These are phyloP conservation scores for Orcinus orca DNA, from an alignment of 2,113 vertebrate genomes.

Conservation along the genomic window DNA sequence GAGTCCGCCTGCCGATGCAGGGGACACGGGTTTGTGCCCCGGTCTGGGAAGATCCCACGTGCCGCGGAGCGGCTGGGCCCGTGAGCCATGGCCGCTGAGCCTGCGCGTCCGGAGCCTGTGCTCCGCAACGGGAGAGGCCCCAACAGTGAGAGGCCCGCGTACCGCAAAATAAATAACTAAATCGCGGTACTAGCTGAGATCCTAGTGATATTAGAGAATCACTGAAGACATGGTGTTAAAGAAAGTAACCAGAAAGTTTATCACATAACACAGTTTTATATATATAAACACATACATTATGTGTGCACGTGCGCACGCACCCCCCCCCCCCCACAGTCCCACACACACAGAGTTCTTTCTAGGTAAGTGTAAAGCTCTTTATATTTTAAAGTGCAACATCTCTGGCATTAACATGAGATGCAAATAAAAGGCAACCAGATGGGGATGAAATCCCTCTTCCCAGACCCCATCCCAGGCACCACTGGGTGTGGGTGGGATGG, in stretches of 20 bases:
- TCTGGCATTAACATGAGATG: not conserved
- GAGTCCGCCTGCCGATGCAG: too few relatives aligned
- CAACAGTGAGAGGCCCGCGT: too few relatives aligned
- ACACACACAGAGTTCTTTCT: not conserved
- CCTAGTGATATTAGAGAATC: not conserved
- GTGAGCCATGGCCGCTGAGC: too few relatives aligned
- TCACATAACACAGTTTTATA: not conserved
- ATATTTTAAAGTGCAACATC: not conserved
- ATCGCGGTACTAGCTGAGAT: not conserved
- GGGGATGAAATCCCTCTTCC: not conserved
- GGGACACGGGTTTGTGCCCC: too few relatives aligned
- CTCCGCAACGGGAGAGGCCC: too few relatives aligned
- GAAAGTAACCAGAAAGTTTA: not conserved
- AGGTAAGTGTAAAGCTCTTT: not conserved
- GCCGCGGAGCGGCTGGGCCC: too few relatives aligned
- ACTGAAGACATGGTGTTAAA: not conserved
- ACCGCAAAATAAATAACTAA: too few relatives aligned
- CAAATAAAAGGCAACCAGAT: not conserved
- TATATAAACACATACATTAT: not conserved
- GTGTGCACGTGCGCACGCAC: rapidly evolving
- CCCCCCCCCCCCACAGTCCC: rapidly evolving
- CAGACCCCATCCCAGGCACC: not conserved
- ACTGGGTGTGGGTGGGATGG: not conserved
- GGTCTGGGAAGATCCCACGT: too few relatives aligned
- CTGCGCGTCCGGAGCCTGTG: too few relatives aligned